Base-by-base conservation (phyloP, 2,797 vertebrate genomes). In the Myripristis jacobus region DNA sequence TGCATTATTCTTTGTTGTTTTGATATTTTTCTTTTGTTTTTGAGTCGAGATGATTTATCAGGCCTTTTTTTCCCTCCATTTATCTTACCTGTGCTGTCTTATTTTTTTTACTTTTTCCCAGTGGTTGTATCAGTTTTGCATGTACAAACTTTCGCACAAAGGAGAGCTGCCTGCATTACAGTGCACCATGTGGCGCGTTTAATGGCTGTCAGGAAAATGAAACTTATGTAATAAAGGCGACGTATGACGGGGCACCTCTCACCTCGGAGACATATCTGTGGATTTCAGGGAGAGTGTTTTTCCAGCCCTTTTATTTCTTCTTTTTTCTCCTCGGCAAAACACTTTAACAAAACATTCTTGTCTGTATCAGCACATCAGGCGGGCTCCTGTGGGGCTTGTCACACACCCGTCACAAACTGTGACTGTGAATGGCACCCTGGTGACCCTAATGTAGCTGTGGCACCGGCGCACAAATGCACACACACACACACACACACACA, bases 301-400 rank as follows among this genome's bases (percentile, higher is more conserved):
- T 47, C 22, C 46, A 50, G 47, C 36, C 36, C 10, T 25, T 54
- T 43, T 27, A 4, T 19, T n/a, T 19, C n/a, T 6, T 19, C 19
- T n/a, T 21, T 57, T 51, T 19, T 4, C 21, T n/a, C n/a, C n/a
- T n/a, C n/a, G 9, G 48, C 51, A 72, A 16, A 85, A 70, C 70
- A 69, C 72, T 86, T 81, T 21, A 71, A 78, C 75, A 80, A 86
- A 84, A 75, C 74, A 79, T 83, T 87, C 78, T 85, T 90, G 84
- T 88, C 87, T 83, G 81, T 70, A 87, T 90, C 90, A 91, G 90
- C 91, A 91, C 78, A 88, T 92, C 87, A 83, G 66, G 74, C 77
- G 1, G 57, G 85, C 71, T 88, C 88, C 89, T 86, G 77, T 71
- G 86, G 85, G 88, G 71, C 83, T 86, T 90, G 88, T 92, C 90